Conservation (phyloP, 1,140 invertebrate species). For the Pogonus chalceus region DNA sequence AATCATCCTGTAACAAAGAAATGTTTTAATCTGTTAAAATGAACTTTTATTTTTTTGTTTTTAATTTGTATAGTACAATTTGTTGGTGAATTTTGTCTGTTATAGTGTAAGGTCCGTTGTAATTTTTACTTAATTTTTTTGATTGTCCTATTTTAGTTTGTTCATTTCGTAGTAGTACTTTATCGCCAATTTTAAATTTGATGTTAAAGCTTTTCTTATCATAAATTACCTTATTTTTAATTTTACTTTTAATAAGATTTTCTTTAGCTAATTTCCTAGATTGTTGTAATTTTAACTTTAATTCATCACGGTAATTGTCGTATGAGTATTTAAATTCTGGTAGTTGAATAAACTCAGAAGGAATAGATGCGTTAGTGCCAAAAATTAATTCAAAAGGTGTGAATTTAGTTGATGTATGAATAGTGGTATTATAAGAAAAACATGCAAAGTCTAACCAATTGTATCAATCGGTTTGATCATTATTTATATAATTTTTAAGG, state of each 20-base stretch:
- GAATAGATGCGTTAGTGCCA: conserved; percentile 17
- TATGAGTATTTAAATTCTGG: conserved; percentile 16
- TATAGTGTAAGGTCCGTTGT: background rate
- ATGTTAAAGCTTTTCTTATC: conserved; percentile 14
- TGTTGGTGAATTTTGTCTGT: background rate
- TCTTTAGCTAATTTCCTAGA: conserved; percentile 18
- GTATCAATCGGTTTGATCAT: conserved; percentile 32
- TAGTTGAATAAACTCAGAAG: conserved; percentile 10
- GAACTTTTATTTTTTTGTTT: background rate
- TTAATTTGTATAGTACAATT: background rate
- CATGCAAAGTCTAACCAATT: conserved; percentile 29
- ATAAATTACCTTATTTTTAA: conserved; percentile 17
- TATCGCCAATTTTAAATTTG: conserved; percentile 16
- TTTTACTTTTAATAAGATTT: conserved; percentile 16
- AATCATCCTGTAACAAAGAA: background rate
- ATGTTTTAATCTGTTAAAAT: background rate
- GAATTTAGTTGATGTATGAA: conserved; percentile 22
- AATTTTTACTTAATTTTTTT: background rate
- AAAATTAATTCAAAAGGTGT: conserved; percentile 23
- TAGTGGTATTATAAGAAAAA: conserved; percentile 31
- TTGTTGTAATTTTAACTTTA: conserved; percentile 18
- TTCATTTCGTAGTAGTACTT: background rate
- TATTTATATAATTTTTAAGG: conserved; percentile 31
- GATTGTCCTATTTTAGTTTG: background rate
- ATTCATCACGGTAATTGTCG: conserved; percentile 17